phyloP scores from a whole-genome alignment of 2,797 vertebrate genomes.

The Manis crassicaudata region DNA sequence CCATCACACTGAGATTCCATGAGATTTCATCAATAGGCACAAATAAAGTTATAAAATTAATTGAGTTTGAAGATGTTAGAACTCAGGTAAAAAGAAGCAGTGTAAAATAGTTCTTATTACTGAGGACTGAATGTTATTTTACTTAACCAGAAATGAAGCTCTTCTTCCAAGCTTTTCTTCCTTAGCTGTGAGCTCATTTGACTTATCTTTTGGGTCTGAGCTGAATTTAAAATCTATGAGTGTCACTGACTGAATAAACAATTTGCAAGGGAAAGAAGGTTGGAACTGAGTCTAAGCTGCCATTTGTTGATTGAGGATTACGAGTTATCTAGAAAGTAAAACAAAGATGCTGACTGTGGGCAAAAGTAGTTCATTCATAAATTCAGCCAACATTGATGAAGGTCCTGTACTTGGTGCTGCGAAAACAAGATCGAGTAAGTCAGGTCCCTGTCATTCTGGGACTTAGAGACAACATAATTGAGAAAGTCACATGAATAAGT shows the following conservation, averaged over 20 bases:
- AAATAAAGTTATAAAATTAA: background rate
- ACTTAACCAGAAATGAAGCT: background rate
- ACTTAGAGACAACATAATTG: background rate
- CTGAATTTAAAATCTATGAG: background rate
- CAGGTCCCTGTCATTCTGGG: background rate
- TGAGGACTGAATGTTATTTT: background rate
- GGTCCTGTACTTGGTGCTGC: background rate
- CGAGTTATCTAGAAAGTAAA: background rate
- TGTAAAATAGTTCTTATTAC: background rate
- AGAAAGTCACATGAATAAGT: background rate
- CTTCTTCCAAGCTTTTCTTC: background rate
- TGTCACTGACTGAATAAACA: background rate
- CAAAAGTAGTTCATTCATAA: background rate
- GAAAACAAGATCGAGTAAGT: background rate
- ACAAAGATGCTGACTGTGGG: background rate
- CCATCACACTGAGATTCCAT: background rate
- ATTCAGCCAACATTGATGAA: background rate
- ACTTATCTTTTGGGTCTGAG: background rate
- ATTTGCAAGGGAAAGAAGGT: background rate
- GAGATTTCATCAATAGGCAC: background rate
- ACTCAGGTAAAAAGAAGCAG: background rate
- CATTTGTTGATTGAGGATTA: constrained; percentile 6
- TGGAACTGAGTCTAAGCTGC: background rate
- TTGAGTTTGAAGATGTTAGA: background rate
- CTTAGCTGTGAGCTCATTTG: background rate